A percentile compares a stretch with the other conserved stretches of the same genome.
These are phyloP conservation scores for Polyodon spathula DNA, from an alignment of 2,113 vertebrate species.

Conservation along the genomic window DNA sequence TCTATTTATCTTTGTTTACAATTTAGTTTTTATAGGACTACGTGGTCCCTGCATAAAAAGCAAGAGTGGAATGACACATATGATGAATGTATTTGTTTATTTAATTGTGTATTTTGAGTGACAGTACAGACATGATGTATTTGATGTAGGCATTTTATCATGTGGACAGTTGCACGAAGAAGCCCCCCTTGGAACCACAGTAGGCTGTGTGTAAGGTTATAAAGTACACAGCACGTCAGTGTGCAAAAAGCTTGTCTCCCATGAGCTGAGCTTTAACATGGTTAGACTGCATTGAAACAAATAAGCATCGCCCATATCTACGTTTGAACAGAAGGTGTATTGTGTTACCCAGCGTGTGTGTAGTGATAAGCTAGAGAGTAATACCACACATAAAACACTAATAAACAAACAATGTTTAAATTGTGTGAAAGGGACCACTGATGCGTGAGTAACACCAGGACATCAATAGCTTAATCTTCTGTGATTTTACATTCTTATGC, in stretches of 20 bases:
- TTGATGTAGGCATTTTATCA: too few relatives aligned
- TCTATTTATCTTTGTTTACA: constrained; percentile 3
- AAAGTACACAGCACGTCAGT: constrained; percentile 50
- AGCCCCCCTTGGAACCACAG: constrained; percentile 49
- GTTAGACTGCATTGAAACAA: constrained; percentile 47
- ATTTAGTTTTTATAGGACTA: too few relatives aligned
- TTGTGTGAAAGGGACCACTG: constrained; percentile 56
- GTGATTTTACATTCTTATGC: constrained; percentile 52
- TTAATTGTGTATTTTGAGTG: too few relatives aligned
- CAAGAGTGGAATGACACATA: too few relatives aligned
- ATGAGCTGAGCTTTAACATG: constrained; percentile 55
- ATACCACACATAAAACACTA: constrained; percentile 58
- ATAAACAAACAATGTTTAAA: constrained; percentile 73
- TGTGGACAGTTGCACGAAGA: constrained; percentile 52
- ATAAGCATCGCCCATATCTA: constrained; percentile 26
- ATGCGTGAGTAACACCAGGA: constrained; percentile 46
- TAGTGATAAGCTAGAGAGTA: constrained; percentile 58
- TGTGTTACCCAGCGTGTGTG: constrained; percentile 48
- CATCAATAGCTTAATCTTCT: constrained; percentile 61
- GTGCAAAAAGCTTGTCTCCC: constrained; percentile 57
- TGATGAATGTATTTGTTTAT: too few relatives aligned
- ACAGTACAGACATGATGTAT: too few relatives aligned
- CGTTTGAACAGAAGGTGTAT: constrained; percentile 32
- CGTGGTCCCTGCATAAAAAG: too few relatives aligned
- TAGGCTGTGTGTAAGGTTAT: constrained; percentile 46